Percentiles rank a stretch among this genome's conserved stretches.
Evolutionary conservation across 2,113 vertebrate genomes (phyloP).

Genomic region (Irena cyanogastra): DNA sequence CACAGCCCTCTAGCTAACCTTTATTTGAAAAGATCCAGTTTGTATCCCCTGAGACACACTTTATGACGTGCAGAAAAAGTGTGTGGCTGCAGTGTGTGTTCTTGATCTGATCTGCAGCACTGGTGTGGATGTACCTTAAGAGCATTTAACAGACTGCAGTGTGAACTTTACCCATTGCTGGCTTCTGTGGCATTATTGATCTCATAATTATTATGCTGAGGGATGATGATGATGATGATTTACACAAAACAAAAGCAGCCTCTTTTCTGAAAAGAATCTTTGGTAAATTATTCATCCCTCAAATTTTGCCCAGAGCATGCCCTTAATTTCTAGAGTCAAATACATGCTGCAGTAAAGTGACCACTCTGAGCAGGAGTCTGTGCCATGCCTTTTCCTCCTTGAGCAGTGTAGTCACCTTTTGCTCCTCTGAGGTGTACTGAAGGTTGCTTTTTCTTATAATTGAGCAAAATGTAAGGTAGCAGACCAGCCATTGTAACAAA

Average conservation of each 20-base stretch:
- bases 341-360: background rate
- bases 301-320: background rate
- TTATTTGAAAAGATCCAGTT: background rate
- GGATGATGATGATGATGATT: background rate
- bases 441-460: background rate
- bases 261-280: background rate
- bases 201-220: background rate
- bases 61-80: background rate
- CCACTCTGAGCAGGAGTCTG: background rate
- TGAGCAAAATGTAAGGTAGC: background rate
- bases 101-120: background rate
- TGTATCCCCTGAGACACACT: background rate
- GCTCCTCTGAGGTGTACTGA: background rate
- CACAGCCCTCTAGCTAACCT: background rate
- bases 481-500: background rate
- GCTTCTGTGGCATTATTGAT: background rate
- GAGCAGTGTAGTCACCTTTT: background rate
- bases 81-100: rapidly evolving
- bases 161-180: background rate
- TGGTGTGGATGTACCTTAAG: background rate
- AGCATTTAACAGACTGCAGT: background rate
- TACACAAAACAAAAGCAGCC: background rate
- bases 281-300: background rate
- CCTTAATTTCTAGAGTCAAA: background rate
- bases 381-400: background rate